A percentile compares a stretch with the other conserved stretches of the same genome.
phyloP scores from a whole-genome alignment of 2,113 vertebrate species.

The Melanerpes aurifrons region DNA sequence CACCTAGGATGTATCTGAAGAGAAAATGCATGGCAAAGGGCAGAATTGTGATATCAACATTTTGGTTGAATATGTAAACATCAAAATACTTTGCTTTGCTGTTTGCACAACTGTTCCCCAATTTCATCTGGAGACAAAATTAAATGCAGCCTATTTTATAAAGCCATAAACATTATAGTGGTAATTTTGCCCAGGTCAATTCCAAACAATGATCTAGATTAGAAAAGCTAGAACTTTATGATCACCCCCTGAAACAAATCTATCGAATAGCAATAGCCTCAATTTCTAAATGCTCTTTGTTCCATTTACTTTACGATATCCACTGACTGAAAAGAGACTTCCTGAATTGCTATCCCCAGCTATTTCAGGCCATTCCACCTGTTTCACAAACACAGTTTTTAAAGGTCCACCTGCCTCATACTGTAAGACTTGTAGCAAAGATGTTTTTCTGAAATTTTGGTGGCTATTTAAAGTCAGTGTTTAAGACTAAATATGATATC shows the following conservation, averaged over 20 bases:
- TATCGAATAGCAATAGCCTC: neutral
- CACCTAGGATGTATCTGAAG: neutral
- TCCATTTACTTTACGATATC: neutral
- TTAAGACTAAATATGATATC: neutral
- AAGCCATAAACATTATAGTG: neutral
- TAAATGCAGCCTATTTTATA: neutral
- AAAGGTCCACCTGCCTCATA: neutral
- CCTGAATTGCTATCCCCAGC: neutral
- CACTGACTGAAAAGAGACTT: neutral
- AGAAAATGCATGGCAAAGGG: neutral
- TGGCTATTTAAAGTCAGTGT: neutral
- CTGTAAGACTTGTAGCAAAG: neutral
- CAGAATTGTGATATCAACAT: neutral
- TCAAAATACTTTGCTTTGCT: neutral
- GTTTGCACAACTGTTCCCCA: neutral
- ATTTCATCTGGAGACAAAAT: neutral
- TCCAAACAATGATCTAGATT: slow-evolving; percentile 1
- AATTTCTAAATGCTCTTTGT: neutral
- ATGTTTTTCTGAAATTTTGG: neutral
- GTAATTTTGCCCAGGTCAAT: neutral
- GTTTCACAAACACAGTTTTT: neutral
- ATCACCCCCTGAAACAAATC: neutral
- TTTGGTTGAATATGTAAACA: neutral
- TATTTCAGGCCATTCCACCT: neutral
- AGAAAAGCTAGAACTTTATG: neutral